Evolutionary conservation across 2,113 vertebrate genomes (phyloP), one percentile per base, ranked within the genome.

Genomic region (Ameiurus melas): DNA sequence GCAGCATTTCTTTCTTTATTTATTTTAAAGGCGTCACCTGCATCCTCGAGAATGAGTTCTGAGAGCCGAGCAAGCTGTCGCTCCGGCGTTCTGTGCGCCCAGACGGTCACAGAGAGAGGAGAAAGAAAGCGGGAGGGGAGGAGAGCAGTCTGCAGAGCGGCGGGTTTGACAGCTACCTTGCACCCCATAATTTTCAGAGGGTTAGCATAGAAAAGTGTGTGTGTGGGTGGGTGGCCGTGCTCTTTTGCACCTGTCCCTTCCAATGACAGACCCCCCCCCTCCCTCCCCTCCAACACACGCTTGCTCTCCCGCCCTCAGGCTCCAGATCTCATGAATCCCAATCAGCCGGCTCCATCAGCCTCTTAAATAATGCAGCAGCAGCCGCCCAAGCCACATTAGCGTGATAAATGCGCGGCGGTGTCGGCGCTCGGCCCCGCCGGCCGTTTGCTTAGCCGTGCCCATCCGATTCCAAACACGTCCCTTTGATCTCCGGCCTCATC

Each of bases 321-420:
- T 86, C 75, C 80, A 89, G 86, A 86, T 88, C 92, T 92, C 90
- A 90, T 91, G 92, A 92, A 91, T 92, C 88, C 86, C 86, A 91
- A 91, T 91, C 92, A 91, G 90, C 77, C 86, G 3, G 73, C 82
- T 85, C 88, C 90, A 90, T 92, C 91, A 88, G 89, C 79, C 75
- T 70, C 82, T 89, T 92, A 89, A 92, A 92, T 92, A 90, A 92
- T 92, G 91, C 91, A 90, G 85, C 77, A 80, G 80, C 73, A 80
- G 62, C 71, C 66, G 51, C 82, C 77, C 64, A 62, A 47, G 87
- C 88, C 87, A 87, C 90, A 91, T 91, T 91, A 87, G 83, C 43
- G 66, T 90, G 91, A 92, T 90, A 91, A 92, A 92, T 89, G 88
- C 55, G 36, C 75, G 84, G 53, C 55, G 30, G 75, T 66, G 79